These are phyloP conservation scores for Selenia dentaria DNA, from an alignment of 2,888 invertebrate species.

Conservation along the genomic window DNA sequence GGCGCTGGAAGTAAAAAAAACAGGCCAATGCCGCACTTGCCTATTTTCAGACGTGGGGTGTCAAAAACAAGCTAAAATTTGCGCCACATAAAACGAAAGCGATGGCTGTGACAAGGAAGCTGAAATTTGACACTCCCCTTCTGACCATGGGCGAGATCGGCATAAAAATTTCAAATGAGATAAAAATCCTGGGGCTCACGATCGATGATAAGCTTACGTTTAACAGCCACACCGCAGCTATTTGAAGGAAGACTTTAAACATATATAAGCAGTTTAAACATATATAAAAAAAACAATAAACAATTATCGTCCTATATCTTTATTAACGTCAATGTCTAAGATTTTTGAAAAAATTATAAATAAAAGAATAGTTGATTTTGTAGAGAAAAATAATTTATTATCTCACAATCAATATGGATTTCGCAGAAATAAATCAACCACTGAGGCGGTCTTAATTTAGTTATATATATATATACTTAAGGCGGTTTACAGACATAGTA, in stretches of 20 bases:
- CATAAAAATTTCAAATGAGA: neutral
- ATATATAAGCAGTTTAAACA: slow-evolving; percentile 3
- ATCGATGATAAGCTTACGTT: neutral
- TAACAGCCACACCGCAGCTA: neutral
- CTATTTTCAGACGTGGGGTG: slow-evolving; percentile 1
- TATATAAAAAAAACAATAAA: no score
- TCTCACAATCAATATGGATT: no score
- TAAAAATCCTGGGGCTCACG: neutral
- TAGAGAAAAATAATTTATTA: no score
- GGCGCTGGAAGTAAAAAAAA: neutral
- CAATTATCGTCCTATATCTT: no score
- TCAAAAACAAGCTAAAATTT: no score
- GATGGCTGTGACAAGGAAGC: neutral
- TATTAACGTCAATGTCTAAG: no score
- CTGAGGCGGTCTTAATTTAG: no score
- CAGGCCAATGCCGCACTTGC: neutral
- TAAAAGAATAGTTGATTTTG: no score
- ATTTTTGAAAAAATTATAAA: no score
- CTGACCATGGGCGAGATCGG: neutral
- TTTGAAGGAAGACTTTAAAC: neutral
- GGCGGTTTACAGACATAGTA: no score
- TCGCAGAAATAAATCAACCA: no score
- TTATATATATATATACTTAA: no score
- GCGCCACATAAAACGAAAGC: neutral
- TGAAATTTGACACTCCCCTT: neutral